These are phyloP conservation scores for Pogonomyrmex californicus DNA, from an alignment of 1,140 invertebrate species.

Conservation along the genomic window DNA sequence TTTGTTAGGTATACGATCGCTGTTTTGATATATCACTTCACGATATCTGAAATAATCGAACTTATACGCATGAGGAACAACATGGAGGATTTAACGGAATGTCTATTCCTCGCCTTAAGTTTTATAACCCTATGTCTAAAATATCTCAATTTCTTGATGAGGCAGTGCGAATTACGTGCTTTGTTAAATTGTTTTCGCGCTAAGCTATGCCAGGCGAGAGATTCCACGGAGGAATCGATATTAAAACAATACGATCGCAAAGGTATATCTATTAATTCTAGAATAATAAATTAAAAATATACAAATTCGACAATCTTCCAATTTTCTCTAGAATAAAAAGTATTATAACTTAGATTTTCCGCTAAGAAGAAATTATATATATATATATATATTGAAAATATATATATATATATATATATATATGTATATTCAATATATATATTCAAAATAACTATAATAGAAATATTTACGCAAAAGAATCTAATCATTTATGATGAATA, in stretches of 20 bases:
- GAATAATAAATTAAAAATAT: too few relatives aligned
- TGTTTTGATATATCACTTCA: constrained; percentile 45
- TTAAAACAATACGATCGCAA: constrained; percentile 17
- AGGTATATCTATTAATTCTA: constrained; percentile 11
- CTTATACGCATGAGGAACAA: constrained; percentile 25
- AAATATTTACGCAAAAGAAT: too few relatives aligned
- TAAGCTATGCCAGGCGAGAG: constrained; percentile 24
- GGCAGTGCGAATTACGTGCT: constrained; percentile 24
- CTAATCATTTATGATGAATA: too few relatives aligned
- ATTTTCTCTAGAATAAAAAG: too few relatives aligned
- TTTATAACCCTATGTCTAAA: constrained; percentile 39
- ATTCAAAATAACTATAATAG: too few relatives aligned
- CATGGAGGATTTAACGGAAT: constrained; percentile 32
- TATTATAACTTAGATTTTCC: too few relatives aligned
- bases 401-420: too few relatives aligned
- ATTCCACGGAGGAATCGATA: constrained; percentile 28
- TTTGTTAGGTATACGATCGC: constrained; percentile 21
- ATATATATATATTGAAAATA: too few relatives aligned
- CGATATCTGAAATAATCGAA: constrained; percentile 21
- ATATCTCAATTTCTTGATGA: constrained; percentile 23
- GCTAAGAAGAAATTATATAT: too few relatives aligned
- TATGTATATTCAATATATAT: too few relatives aligned
- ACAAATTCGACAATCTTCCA: too few relatives aligned
- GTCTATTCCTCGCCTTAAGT: constrained; percentile 34
- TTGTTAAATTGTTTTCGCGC: constrained; percentile 36